Base-by-base conservation (phyloP, 2,797 vertebrate genomes). In the Gorsachius magnificus region DNA sequence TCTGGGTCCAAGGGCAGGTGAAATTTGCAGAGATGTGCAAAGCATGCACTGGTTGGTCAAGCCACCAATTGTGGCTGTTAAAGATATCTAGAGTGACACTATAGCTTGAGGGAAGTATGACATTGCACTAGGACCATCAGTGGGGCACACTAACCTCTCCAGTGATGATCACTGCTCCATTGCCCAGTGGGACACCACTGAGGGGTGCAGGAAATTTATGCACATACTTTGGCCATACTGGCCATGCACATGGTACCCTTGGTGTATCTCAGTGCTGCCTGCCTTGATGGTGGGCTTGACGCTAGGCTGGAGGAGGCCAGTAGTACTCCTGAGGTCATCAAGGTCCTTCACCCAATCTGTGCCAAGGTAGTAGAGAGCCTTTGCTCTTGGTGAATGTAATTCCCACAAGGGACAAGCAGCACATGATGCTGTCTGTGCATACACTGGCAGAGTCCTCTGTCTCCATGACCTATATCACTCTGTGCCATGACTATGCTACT, bases 381-480 rank as follows among this genome's bases (percentile, higher is more conserved):
- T 50, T 72, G 48, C 41, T 83, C 31, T 72, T 29, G 11, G 16
- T 50, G 35, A 43, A n/a, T 31, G 16, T 22, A 11, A 46, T 63
- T 71, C 38, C 65, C 33, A 45, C 33, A 68, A 26, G 24, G 57
- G 24, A 31, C 33, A 78, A 54, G 36, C 57, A 79, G 13, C 19
- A 28, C 19, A 2, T 15, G 8, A 8, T 3, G 11, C 2, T 89
- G 11, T 24, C 36, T 74, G 19, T 61, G 36, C 2, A 0, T 45
- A 17, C 24, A 65, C 25, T 3, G 5, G 11, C 48, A 68, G 38
- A 63, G 33, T 50, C 10, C 6, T 65, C 48, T 54, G 22, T 58
- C 46, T 50, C 56, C 15, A 6, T 20, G 41, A 76, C 26, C 11
- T 35, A 1, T 50, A 25, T 33, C 7, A 35, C 21, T 28, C 19